Base-by-base conservation (phyloP, 2,113 vertebrate species). In the Colinus virginianus region DNA sequence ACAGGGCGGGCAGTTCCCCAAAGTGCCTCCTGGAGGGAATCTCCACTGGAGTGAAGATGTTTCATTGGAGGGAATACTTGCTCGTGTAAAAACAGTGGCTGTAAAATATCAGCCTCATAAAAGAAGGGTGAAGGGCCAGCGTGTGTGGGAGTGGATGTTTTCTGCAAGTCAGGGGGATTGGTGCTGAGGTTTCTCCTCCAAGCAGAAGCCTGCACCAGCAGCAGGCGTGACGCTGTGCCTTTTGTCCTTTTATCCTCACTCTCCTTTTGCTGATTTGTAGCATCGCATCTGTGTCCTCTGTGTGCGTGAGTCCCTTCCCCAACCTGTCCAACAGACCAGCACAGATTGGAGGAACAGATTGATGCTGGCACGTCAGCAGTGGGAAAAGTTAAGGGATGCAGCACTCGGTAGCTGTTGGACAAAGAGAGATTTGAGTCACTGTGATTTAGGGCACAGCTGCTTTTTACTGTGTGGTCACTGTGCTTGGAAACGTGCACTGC, bases 1-100 rank as follows among this genome's bases (percentile, higher is more conserved):
- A 77, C 90, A 90, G 96, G 93, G 92, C 96, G 90, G 96, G 90
- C 91, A 77, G 87, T 87, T 88, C 95, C 95, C 92, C 86, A 70
- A 2, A 36, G 22, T 87, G 90, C 93, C 85, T 96, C 96, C 90
- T 71, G 88, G 83, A 86, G 94, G 94, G 94, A 92, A 80, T 56
- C 90, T 96, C 91, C 19, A 5, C 83, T 74, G 87, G 80, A 85
- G 85, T 40, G 81, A 87, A 32, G 58, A 78, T 67, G 51, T 67
- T 86, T 90, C 61, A 14, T 82, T 67, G 22, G 28, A 80, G 75
- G 94, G 42, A 77, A n/a, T 12, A 22, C 28, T 45, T 72, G 25
- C 58, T 56, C 15, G 87, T 74, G 11, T 7, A 53, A 28, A 25
- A 76, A 62, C 43, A 2, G 15, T 56, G 40, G 40, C 43, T 45